Evolutionary conservation across 2,888 invertebrate species (phyloP).

Genomic region (Agriopis marginaria): DNA sequence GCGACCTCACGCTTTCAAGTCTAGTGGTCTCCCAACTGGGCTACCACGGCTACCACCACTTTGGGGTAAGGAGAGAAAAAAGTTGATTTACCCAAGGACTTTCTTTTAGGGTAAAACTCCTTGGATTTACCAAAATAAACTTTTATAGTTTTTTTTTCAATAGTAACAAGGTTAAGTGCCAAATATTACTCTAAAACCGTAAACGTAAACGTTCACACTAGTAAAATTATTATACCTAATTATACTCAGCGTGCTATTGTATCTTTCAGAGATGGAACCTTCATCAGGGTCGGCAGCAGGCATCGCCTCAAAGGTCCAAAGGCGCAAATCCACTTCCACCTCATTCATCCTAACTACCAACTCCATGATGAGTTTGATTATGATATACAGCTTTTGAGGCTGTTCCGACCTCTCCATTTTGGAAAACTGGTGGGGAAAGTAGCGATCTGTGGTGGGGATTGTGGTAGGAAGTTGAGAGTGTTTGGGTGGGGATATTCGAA

Average conservation of each 20-base stretch:
- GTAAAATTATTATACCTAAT: too few relatives aligned
- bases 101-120: too few relatives aligned
- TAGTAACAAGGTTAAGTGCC: too few relatives aligned
- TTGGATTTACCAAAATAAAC: too few relatives aligned
- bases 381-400: conserved; percentile 65
- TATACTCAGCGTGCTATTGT: neutral
- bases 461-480: conserved; percentile 53
- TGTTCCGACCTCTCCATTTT: conserved; percentile 53
- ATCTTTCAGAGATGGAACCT: conserved; percentile 53
- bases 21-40: too few relatives aligned
- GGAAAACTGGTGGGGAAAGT: conserved; percentile 52
- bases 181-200: too few relatives aligned
- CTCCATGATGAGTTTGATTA: conserved; percentile 63
- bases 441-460: conserved; percentile 49
- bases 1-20: too few relatives aligned
- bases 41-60: too few relatives aligned
- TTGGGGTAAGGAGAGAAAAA: too few relatives aligned
- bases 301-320: conserved; percentile 54
- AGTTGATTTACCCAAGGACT: too few relatives aligned
- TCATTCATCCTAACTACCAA: conserved; percentile 64
- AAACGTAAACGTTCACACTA: too few relatives aligned
- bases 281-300: conserved; percentile 63
- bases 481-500: conserved; percentile 72
- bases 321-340: conserved; percentile 54
- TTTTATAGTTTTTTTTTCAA: too few relatives aligned